Conservation (phyloP, 2,797 vertebrate species). For the Fratercula arctica region DNA sequence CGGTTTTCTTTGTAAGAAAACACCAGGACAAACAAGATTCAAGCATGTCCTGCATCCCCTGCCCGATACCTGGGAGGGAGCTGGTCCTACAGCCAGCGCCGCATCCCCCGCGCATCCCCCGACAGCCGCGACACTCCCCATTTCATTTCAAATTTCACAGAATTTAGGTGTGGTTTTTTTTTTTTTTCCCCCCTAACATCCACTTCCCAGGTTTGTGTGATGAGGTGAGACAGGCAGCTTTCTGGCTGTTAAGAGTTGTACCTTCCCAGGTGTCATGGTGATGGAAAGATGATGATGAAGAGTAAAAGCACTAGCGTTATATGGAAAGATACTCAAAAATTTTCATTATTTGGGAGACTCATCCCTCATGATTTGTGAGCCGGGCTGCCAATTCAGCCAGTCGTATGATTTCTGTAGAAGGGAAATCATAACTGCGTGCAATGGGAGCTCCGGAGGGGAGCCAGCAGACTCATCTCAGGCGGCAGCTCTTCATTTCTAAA, state of each 20-base stretch:
- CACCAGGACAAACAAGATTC: neutral
- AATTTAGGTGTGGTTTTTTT: neutral
- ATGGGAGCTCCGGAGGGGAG: neutral
- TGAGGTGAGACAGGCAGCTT: neutral
- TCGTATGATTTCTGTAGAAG: neutral
- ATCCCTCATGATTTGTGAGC: neutral
- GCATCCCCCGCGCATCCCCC: neutral
- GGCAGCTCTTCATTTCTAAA: neutral
- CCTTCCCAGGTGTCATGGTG: neutral
- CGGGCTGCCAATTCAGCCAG: neutral
- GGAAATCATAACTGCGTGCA: neutral
- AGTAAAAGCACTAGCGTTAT: neutral
- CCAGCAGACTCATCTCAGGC: neutral
- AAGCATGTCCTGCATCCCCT: rapidly evolving
- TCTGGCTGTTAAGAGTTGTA: neutral
- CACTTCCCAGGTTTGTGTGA: neutral
- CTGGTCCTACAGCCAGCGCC: neutral
- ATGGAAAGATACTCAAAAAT: neutral
- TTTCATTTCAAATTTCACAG: neutral
- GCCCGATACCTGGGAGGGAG: neutral
- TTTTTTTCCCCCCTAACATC: rapidly evolving
- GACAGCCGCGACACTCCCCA: too few relatives aligned
- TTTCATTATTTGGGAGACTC: neutral
- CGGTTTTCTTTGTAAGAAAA: neutral
- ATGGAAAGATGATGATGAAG: neutral